phyloP scores from a whole-genome alignment of 2,888 invertebrate species.

The Lithophane ornitopus region DNA sequence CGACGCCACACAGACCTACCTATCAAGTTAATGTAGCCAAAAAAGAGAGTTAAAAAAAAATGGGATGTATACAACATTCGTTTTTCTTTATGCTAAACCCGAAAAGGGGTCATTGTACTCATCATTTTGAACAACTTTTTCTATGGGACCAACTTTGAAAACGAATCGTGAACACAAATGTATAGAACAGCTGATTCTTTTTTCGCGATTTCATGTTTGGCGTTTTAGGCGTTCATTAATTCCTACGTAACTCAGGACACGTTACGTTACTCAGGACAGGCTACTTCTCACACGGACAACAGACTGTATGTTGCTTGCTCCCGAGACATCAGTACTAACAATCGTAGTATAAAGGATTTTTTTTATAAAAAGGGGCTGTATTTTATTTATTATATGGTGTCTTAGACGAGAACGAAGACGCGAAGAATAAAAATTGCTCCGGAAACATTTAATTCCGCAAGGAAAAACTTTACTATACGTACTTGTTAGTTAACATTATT shows the following conservation, averaged over 20 bases:
- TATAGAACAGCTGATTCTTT: too few relatives aligned
- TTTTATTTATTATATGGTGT: not conserved
- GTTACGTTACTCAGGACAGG: not conserved
- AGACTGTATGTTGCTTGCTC: not conserved
- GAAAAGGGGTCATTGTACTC: too few relatives aligned
- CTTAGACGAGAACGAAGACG: not conserved
- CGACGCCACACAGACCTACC: not conserved
- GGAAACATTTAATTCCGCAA: constrained; percentile 7
- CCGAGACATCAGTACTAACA: not conserved
- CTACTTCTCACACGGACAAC: not conserved
- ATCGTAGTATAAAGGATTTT: too few relatives aligned
- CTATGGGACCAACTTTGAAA: too few relatives aligned
- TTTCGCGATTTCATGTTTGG: too few relatives aligned
- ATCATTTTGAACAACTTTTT: too few relatives aligned
- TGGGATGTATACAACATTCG: too few relatives aligned
- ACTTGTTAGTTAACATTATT: not conserved
- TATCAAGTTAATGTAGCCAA: not conserved
- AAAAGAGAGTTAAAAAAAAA: not conserved
- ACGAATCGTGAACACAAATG: too few relatives aligned
- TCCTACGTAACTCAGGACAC: not conserved
- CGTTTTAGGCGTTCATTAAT: too few relatives aligned
- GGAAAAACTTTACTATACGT: not conserved
- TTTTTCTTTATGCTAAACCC: too few relatives aligned
- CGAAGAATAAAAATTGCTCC: not conserved
- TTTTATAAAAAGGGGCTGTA: not conserved